Base-by-base conservation (phyloP, 53 echinoderm and acorn worm genomes). In the Temnopleurus reevesii region DNA sequence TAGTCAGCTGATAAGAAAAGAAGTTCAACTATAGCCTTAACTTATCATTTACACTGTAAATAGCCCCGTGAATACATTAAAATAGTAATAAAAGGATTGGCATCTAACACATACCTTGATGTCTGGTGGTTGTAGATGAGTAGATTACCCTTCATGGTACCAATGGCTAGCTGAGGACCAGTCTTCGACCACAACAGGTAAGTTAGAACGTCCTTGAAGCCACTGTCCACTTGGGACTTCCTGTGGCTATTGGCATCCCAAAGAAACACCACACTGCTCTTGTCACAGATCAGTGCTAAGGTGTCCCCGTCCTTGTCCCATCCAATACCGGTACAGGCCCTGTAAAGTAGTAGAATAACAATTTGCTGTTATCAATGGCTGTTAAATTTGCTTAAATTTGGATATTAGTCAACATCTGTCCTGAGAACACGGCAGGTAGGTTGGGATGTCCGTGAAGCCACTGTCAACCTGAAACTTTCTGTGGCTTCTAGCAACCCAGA, bases 251-350 rank as follows among this genome's bases (percentile, higher is more conserved):
- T 99, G 53, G 96, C 99, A 61, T 99, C 99, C 99, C 99, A 99
- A 21, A 99, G 96, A 30, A 99, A 95, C 56, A 99, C 94, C 10
- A 95, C 92, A 33, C 94, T 92, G 88, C 95, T 99, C 13, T 94
- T 90, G 83, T 99, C 99, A 88, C 95, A 94, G 57, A 99, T 94
- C 46, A 99, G 92, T 53, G 99, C 99, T 53, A 99, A 87, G 1
- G 96, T 94, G 84, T 99, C 99, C 2, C 99, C 99, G 86, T 99
- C 99, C 77, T 93, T 93, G 90, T 99, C 99, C 99, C 98, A 95
- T 23, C 95, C 98, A 3, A 97, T 90, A 21, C 95, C 93, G 3
- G 94, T 94, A 55, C 94, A 94, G 8, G 79, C 54, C 27, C 96
- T 96, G 89, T 21, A 55, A 44, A 9, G 12, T 3, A 43, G 23